These are phyloP conservation scores for Taenaris catops DNA, from an alignment of 2,888 invertebrate genomes.

Conservation along the genomic window DNA sequence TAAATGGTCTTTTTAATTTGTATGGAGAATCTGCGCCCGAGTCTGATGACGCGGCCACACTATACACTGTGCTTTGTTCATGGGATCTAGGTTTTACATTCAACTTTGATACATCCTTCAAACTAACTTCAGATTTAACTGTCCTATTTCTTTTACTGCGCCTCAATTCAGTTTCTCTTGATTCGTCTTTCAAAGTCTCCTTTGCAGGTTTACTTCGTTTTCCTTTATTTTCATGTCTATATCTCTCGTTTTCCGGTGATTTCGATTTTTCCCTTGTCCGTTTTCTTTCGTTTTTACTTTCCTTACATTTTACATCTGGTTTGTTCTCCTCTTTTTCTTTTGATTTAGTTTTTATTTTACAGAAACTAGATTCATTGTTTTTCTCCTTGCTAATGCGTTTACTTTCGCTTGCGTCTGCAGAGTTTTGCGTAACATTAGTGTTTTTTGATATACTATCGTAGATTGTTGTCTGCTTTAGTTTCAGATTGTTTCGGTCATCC, in stretches of 20 bases:
- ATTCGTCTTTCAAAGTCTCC: constrained; percentile 7
- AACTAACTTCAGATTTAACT: constrained; percentile 25
- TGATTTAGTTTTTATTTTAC: neutral
- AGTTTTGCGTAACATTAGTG: no score
- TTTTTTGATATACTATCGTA: no score
- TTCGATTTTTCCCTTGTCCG: constrained; percentile 4
- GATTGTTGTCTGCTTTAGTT: no score
- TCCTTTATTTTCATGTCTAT: constrained; percentile 1
- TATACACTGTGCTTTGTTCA: constrained; percentile 53
- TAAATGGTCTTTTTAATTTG: constrained; percentile 38
- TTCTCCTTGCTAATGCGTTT: no score
- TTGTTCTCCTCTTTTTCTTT: neutral
- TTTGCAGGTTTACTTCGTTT: neutral
- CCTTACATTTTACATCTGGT: neutral
- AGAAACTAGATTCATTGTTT: no score
- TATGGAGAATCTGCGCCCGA: constrained; percentile 41
- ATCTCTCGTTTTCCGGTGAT: constrained; percentile 14
- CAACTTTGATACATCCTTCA: constrained; percentile 22
- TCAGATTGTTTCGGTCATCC: no score
- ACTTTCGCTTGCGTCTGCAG: no score
- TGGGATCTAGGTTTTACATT: constrained; percentile 14
- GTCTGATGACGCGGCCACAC: constrained; percentile 31
- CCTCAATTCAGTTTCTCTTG: constrained; percentile 33
- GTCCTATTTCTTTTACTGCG: constrained; percentile 48
- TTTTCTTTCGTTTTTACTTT: neutral